Evolutionary conservation across 1,140 invertebrate species (phyloP).

Genomic region (Bombus sibiricus): DNA sequence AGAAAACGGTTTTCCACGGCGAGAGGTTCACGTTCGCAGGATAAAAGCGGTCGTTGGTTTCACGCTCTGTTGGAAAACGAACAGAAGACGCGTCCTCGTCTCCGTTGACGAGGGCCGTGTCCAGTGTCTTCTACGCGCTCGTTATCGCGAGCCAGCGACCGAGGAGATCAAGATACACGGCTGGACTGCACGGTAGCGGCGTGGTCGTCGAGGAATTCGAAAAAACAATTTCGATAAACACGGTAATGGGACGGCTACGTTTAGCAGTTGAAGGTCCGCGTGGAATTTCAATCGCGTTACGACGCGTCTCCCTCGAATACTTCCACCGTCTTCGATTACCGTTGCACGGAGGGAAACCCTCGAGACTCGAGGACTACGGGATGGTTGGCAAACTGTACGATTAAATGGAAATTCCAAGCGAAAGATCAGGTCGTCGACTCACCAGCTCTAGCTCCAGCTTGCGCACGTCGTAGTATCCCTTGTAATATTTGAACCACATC

Average conservation of each 20-base stretch:
- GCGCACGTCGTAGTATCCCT: conserved; percentile 76
- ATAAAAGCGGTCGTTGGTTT: conserved; percentile 11
- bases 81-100: neutral
- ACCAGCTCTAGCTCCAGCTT: conserved; percentile 73
- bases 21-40: neutral
- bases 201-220: conserved; percentile 30
- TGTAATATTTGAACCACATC: conserved; percentile 78
- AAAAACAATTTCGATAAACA: conserved; percentile 46
- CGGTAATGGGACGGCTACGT: conserved; percentile 21
- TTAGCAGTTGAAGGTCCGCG: conserved; percentile 31
- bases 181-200: neutral
- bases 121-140: conserved; percentile 13
- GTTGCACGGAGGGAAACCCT: neutral
- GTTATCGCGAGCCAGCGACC: conserved; percentile 34
- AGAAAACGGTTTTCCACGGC: neutral
- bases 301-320: neutral
- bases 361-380: neutral
- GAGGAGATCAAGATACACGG: conserved; percentile 23
- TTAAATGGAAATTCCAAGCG: neutral
- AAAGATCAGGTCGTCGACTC: conserved; percentile 46
- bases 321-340: neutral
- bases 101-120: conserved; percentile 6
- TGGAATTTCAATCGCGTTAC: conserved; percentile 39
- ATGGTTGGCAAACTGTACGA: neutral
- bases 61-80: conserved; percentile 18